These are phyloP conservation scores for Cosmorhoe ocellata DNA, from an alignment of 2,888 invertebrate species.

Conservation along the genomic window DNA sequence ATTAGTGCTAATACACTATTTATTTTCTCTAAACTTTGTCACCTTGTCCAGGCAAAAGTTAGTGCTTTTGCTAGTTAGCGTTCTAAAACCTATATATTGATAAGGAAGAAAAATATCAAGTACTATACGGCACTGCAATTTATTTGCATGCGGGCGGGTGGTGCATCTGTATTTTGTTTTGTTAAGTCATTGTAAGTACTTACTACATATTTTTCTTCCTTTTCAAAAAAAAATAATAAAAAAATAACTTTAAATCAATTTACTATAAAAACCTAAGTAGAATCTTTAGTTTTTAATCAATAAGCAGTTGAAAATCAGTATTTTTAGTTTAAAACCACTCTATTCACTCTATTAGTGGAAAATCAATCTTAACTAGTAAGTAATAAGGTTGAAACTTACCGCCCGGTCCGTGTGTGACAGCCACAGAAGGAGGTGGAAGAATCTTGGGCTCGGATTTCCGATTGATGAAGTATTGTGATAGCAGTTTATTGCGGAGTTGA, in stretches of 20 bases:
- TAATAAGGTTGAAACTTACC: conserved; percentile 69
- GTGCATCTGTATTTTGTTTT: no score
- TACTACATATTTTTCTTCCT: no score
- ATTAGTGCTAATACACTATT: background rate
- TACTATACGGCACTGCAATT: no score
- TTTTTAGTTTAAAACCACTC: conserved; percentile 12
- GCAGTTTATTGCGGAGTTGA: conserved; percentile 71
- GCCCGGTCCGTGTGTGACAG: conserved; percentile 92
- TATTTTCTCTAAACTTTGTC: background rate
- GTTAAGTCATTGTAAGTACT: no score
- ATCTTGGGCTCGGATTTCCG: conserved; percentile 74
- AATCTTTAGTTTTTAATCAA: no score
- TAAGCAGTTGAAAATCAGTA: background rate
- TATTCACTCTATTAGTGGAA: conserved; percentile 19
- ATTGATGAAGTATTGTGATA: conserved; percentile 76
- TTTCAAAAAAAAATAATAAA: no score
- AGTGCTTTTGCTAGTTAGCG: background rate
- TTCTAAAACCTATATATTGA: conserved; percentile 1
- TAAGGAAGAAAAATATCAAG: no score
- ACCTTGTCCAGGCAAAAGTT: background rate
- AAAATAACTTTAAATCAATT: no score
- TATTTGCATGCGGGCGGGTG: no score
- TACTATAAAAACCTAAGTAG: no score
- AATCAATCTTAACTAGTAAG: background rate
- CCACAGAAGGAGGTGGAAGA: conserved; percentile 59